Evolutionary conservation across 1,140 invertebrate species (phyloP).

Genomic region (Fopius arisanus): DNA sequence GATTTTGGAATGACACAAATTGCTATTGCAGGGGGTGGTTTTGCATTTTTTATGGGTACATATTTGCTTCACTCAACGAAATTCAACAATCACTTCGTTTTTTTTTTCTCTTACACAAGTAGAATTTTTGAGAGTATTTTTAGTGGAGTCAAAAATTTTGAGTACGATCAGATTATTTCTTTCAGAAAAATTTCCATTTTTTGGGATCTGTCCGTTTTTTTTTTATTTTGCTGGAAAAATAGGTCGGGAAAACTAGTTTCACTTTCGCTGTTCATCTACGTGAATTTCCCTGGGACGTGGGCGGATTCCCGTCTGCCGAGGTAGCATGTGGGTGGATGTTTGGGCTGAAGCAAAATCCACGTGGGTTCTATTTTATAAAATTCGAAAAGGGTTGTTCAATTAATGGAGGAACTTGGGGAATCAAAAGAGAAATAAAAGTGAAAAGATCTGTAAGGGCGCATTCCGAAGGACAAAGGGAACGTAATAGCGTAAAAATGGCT

Average conservation of each 20-base stretch:
- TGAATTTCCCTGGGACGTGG: slow-evolving; percentile 39
- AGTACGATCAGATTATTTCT: no score
- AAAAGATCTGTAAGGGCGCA: neutral
- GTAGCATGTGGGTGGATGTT: slow-evolving; percentile 50
- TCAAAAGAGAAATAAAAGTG: neutral
- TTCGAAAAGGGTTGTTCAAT: neutral
- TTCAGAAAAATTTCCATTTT: no score
- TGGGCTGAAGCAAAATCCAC: slow-evolving; percentile 39
- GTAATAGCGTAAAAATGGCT: neutral
- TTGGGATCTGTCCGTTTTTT: no score
- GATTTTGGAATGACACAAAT: no score
- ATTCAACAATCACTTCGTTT: no score
- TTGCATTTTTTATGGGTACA: no score
- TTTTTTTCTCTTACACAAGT: no score
- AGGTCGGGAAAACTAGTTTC: neutral
- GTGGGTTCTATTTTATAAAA: slow-evolving; percentile 33
- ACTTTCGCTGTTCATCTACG: neutral
- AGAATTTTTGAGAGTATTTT: no score
- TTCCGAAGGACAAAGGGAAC: neutral
- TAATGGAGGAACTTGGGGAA: neutral
- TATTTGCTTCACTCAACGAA: no score
- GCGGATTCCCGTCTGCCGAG: slow-evolving; percentile 39
- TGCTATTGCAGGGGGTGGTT: no score
- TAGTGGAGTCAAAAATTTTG: no score
- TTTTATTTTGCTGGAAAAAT: slow-evolving; percentile 16